Conservation (phyloP, 2,888 invertebrate genomes). For the Xanthostigma xanthostigma region DNA sequence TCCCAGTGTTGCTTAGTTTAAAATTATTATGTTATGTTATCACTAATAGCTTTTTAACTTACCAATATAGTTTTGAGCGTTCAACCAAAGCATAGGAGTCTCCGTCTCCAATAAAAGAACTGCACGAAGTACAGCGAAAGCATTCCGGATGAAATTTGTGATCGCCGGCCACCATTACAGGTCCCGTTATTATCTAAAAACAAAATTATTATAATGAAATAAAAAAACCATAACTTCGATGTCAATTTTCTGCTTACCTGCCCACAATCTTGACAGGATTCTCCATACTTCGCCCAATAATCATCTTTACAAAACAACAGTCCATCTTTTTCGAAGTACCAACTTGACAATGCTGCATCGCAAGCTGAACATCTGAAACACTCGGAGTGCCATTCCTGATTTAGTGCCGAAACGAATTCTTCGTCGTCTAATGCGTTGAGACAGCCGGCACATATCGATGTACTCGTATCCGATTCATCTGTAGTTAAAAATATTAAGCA, state of each 20-base stretch:
- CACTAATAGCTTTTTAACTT: conserved; percentile 14
- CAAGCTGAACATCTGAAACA: conserved; percentile 90
- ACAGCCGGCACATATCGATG: conserved; percentile 50
- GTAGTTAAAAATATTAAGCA: no score
- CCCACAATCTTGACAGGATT: conserved; percentile 78
- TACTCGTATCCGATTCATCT: neutral
- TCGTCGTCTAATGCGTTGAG: conserved; percentile 57
- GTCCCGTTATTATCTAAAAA: conserved; percentile 53
- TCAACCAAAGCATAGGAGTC: conserved; percentile 88
- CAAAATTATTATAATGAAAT: neutral
- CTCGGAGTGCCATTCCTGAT: conserved; percentile 78
- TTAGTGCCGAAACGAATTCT: conserved; percentile 66
- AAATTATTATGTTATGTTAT: no score
- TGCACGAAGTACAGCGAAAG: conserved; percentile 73
- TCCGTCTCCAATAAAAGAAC: conserved; percentile 76
- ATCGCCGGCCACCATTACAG: conserved; percentile 88
- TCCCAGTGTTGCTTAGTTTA: no score
- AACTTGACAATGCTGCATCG: conserved; percentile 66
- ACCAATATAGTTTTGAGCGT: conserved; percentile 78
- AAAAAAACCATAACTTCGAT: no score
- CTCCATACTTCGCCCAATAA: conserved; percentile 77
- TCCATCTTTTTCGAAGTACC: conserved; percentile 90
- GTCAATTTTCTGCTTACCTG: conserved; percentile 36
- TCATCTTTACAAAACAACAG: conserved; percentile 77
- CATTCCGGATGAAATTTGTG: conserved; percentile 95